These are phyloP conservation scores for Smithornis capensis DNA, from an alignment of 2,113 vertebrate genomes.

Conservation along the genomic window DNA sequence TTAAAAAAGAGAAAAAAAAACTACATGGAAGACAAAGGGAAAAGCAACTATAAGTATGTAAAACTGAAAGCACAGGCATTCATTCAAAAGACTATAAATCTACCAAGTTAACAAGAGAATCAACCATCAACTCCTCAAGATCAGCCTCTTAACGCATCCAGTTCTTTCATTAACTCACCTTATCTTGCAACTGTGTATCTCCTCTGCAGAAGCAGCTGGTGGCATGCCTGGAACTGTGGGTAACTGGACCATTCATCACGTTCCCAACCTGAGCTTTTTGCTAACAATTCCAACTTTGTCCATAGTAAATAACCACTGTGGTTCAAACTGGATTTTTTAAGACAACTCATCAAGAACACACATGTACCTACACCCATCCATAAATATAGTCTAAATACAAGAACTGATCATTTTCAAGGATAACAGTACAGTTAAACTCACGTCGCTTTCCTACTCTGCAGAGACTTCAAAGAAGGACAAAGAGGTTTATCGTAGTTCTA, in stretches of 20 bases:
- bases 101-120: background rate
- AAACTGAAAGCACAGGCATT: background rate
- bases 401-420: background rate
- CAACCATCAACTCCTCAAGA: background rate
- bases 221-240: rapidly evolving
- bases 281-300: background rate
- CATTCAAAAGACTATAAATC: background rate
- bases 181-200: background rate
- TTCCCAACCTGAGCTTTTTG: background rate
- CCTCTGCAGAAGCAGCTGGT: background rate
- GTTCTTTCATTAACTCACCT: background rate
- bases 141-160: background rate
- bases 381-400: background rate
- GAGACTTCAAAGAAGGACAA: background rate
- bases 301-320: background rate
- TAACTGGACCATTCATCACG: rapidly evolving
- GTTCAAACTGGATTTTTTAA: background rate
- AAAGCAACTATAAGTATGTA: background rate
- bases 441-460: background rate
- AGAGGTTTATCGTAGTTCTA: background rate
- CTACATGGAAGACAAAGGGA: background rate
- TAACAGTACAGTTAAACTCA: background rate
- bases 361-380: background rate
- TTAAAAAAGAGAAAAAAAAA: background rate
- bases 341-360: background rate